Evolutionary conservation across 2,888 invertebrate species (phyloP), one percentile per base, ranked within the genome.

Genomic region (Yponomeuta evonymella): DNA sequence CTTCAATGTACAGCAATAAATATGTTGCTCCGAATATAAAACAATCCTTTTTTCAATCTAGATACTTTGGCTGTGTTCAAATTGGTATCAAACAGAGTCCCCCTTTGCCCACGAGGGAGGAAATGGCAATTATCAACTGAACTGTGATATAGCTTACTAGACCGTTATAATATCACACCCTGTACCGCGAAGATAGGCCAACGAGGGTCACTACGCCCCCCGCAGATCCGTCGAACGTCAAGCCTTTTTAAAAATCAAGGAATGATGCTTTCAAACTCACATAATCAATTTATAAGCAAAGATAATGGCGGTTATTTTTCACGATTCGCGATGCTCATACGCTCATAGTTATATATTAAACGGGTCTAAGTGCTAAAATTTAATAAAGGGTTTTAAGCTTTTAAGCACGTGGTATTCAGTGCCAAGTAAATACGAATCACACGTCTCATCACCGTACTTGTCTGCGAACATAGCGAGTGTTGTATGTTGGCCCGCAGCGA

Each of bases 71-170:
- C 51, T 2, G 51, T 58, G 15, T 58, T 58, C 51, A 58, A 58
- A 58, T 58, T 12, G 15, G 15, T 58, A 15, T 58, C 12, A 58
- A 58, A 58, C 51, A 12, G 15, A 58, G 43, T 36, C 43, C 51
- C 51, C 51, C 51, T 58, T 15, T 58, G 5, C 51, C 51, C 51
- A 58, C 51, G 15, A 58, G 15, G 15, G 51, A 64, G 64, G 30
- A 23, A 64, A 64, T 30, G 30, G 64, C 30, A 64, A 64, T 64
- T 36, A 67, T 36, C 67, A 67, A 67, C 67, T 67, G 43, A 67
- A 36, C 36, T 67, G 67, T 67, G 67, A 43, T 36, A 67, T 36
- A 67, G 67, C 67, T 67, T 67, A 67, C 67, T 67, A 67, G 67
- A 67, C 67, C 67, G 67, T 67, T 67, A 67, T 43, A 67, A 67